Percentiles rank a stretch among this genome's conserved stretches.
Evolutionary conservation across 1,140 invertebrate species (phyloP).

Genomic region (Papilio polyxenes): DNA sequence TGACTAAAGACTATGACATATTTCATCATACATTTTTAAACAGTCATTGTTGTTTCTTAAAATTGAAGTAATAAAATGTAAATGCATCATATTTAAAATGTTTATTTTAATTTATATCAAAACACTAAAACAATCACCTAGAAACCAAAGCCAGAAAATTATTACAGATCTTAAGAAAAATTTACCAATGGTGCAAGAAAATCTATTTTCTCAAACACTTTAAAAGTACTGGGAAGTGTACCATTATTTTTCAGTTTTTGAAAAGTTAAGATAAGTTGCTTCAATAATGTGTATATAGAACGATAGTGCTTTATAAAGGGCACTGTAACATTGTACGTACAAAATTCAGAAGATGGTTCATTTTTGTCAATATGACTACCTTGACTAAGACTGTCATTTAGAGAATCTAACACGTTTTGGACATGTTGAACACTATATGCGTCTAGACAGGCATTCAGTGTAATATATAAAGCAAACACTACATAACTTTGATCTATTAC

Average conservation of each 20-base stretch:
- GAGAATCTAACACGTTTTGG: slow-evolving; percentile 54
- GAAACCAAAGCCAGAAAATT: not conserved
- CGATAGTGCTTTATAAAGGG: slow-evolving; percentile 60
- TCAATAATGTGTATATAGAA: slow-evolving; percentile 50
- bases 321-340: slow-evolving; percentile 54
- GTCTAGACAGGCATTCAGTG: slow-evolving; percentile 63
- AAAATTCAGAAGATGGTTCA: slow-evolving; percentile 39
- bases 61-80: not conserved
- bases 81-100: not conserved
- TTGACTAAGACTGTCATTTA: slow-evolving; percentile 52
- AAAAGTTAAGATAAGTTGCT: slow-evolving; percentile 55
- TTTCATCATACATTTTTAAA: too few species aligned
- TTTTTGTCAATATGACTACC: slow-evolving; percentile 32
- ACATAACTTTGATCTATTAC: slow-evolving; percentile 47
- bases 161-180: not conserved
- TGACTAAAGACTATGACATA: too few species aligned
- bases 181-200: slow-evolving; percentile 46
- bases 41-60: not conserved
- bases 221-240: slow-evolving; percentile 46
- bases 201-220: slow-evolving; percentile 56
- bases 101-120: not conserved
- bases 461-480: slow-evolving; percentile 54
- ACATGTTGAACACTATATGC: slow-evolving; percentile 57
- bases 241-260: slow-evolving; percentile 45
- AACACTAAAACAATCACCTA: not conserved